phyloP scores from a whole-genome alignment of 2,888 invertebrate species.

The Pyrrhosoma nymphula region DNA sequence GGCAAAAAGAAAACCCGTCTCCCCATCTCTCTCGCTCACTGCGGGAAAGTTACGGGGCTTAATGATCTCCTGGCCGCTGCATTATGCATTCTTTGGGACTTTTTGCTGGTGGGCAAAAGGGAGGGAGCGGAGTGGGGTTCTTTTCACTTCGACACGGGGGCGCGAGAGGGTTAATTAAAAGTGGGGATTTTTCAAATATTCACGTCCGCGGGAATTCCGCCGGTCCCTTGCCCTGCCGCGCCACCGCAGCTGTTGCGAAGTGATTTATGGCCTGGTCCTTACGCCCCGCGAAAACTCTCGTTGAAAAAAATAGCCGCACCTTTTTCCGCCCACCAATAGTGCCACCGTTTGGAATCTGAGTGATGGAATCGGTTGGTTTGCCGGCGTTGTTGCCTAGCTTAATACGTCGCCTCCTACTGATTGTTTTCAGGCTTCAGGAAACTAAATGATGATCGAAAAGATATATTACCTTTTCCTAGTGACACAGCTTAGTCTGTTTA shows the following conservation, averaged over 20 bases:
- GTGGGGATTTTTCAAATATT: constrained; percentile 31
- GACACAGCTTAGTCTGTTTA: no score
- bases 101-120: not conserved
- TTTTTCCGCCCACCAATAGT: not conserved
- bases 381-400: not conserved
- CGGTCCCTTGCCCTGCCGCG: not conserved
- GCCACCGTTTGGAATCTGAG: not conserved
- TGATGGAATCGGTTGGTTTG: not conserved
- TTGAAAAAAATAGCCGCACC: not conserved
- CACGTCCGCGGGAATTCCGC: not conserved
- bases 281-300: not conserved
- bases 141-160: not conserved
- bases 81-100: constrained; percentile 23
- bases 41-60: not conserved
- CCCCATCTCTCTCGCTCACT: not conserved
- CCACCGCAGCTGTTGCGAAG: not conserved
- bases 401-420: not conserved
- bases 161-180: constrained; percentile 13
- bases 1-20: not conserved
- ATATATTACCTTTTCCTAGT: no score
- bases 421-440: not conserved
- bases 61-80: constrained; percentile 23
- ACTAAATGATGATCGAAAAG: no score
- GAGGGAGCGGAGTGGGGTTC: not conserved
- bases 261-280: not conserved